These are phyloP conservation scores for Castor canadensis DNA, from an alignment of 2,113 vertebrate genomes.

Conservation along the genomic window DNA sequence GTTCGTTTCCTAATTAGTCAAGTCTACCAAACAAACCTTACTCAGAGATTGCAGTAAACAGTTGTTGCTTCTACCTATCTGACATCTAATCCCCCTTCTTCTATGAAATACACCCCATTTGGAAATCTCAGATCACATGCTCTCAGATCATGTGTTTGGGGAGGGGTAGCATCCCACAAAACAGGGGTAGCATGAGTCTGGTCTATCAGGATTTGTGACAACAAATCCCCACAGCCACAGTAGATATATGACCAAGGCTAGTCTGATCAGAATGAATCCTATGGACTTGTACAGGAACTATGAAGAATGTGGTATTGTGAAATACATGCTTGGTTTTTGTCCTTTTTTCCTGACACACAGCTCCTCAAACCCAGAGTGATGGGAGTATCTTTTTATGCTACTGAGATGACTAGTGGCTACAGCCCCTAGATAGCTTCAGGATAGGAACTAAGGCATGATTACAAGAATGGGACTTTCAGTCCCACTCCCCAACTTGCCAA, in stretches of 20 bases:
- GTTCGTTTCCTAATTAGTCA: slow-evolving; percentile 18
- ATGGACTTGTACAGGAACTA: background rate
- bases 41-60: slow-evolving; percentile 14
- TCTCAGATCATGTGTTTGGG: background rate
- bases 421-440: background rate
- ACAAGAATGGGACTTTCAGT: background rate
- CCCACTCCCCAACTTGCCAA: background rate
- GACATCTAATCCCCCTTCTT: background rate
- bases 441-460: background rate
- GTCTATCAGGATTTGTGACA: background rate
- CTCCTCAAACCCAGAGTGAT: background rate
- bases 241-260: background rate
- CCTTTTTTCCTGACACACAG: background rate
- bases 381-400: background rate
- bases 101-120: slow-evolving; percentile 8
- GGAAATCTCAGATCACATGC: background rate
- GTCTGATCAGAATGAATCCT: background rate
- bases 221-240: background rate
- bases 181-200: background rate
- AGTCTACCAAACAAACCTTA: background rate
- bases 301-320: background rate
- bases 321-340: background rate
- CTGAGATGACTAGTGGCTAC: background rate
- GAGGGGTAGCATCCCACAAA: background rate
- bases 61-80: background rate